Conservation (phyloP, 1,140 invertebrate genomes). For the Drosophila ficusphila region DNA sequence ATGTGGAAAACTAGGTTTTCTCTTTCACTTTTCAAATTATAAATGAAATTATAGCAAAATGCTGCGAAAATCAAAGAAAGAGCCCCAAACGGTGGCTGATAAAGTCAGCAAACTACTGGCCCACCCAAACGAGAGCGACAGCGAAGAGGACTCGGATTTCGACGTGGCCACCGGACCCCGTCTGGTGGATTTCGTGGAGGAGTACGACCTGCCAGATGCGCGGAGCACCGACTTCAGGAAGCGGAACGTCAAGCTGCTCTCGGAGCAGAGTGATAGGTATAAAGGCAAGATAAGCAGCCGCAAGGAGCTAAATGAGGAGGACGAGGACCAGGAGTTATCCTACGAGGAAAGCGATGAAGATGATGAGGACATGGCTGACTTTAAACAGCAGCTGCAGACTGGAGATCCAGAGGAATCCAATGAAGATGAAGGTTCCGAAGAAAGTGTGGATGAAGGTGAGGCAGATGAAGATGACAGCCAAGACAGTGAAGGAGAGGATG, state of each 20-base stretch:
- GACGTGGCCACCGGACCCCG: slow-evolving; percentile 62
- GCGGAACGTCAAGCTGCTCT: slow-evolving; percentile 87
- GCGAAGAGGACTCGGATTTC: slow-evolving; percentile 53
- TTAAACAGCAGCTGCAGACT: slow-evolving; percentile 38
- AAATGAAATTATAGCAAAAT: slow-evolving; percentile 44
- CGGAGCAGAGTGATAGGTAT: slow-evolving; percentile 89
- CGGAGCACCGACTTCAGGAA: slow-evolving; percentile 87
- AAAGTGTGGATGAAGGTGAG: not conserved
- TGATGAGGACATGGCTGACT: slow-evolving; percentile 24
- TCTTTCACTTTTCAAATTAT: slow-evolving; percentile 1
- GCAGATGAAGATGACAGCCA: not conserved
- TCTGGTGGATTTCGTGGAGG: slow-evolving; percentile 84
- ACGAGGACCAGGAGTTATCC: slow-evolving; percentile 39
- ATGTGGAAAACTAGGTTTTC: slow-evolving; percentile 17
- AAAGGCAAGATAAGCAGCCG: slow-evolving; percentile 88
- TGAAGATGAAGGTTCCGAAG: slow-evolving; percentile 36
- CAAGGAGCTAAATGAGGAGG: slow-evolving; percentile 84
- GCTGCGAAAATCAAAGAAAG: slow-evolving; percentile 66
- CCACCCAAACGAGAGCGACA: slow-evolving; percentile 69
- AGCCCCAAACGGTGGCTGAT: slow-evolving; percentile 65
- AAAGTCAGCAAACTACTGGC: slow-evolving; percentile 64
- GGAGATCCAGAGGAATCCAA: slow-evolving; percentile 25
- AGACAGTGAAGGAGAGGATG: slow-evolving; percentile 3
- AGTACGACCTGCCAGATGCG: slow-evolving; percentile 86
- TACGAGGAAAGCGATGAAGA: slow-evolving; percentile 73